phyloP scores from a whole-genome alignment of 2,113 vertebrate genomes.

The Amphilophus citrinellus region DNA sequence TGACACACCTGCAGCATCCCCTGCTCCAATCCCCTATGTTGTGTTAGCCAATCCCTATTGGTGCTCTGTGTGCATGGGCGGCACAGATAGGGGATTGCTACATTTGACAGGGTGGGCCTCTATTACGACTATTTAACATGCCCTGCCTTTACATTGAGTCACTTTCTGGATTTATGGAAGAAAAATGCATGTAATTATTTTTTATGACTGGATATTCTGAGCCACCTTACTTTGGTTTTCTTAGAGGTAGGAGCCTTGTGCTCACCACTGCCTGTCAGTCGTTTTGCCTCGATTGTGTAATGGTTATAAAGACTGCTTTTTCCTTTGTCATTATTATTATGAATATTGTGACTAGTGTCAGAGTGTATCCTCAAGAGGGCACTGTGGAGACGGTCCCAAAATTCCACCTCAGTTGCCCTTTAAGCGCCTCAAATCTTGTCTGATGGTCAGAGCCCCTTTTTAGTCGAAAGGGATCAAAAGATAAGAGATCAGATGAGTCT shows the following conservation, averaged over 20 bases:
- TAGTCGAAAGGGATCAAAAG: constrained; percentile 60
- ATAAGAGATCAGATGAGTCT: constrained; percentile 66
- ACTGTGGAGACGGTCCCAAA: constrained; percentile 73
- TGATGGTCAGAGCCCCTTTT: constrained; percentile 61
- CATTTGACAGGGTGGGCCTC: constrained; percentile 65
- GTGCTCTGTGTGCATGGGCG: constrained; percentile 82
- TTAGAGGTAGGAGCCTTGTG: constrained; percentile 71
- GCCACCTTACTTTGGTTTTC: constrained; percentile 73
- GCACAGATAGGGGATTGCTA: constrained; percentile 75
- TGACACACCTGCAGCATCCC: constrained; percentile 54
- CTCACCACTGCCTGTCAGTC: constrained; percentile 73
- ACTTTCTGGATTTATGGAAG: constrained; percentile 68
- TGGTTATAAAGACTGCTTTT: constrained; percentile 66
- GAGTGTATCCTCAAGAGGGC: constrained; percentile 74
- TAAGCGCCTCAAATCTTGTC: constrained; percentile 75
- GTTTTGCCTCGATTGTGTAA: constrained; percentile 78
- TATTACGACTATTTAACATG: constrained; percentile 52
- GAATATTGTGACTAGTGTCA: constrained; percentile 76
- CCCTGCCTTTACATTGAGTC: constrained; percentile 72
- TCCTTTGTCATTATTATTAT: constrained; percentile 56
- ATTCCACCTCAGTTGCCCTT: constrained; percentile 73
- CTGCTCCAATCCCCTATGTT: constrained; percentile 65
- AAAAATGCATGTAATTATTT: constrained; percentile 77
- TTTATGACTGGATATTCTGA: constrained; percentile 78
- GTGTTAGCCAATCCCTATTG: constrained; percentile 77